Evolutionary conservation across 2,113 vertebrate genomes (phyloP).

Genomic region (Nanorana parkeri): DNA sequence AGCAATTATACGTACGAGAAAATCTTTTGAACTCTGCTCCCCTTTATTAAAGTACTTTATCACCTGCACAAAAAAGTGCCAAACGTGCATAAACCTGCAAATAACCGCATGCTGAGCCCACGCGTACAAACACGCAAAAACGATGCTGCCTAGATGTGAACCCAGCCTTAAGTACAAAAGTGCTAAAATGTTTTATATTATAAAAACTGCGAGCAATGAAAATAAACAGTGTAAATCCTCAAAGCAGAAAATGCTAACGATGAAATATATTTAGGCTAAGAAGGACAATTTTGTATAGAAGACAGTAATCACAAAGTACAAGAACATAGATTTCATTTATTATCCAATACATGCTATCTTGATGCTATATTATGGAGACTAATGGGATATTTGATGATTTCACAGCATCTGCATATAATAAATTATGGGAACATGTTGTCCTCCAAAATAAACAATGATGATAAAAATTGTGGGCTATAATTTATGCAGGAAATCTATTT

Average conservation of each 20-base stretch:
- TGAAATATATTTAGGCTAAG: background rate
- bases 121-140: too few relatives aligned
- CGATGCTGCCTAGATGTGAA: too few relatives aligned
- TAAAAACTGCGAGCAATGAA: background rate
- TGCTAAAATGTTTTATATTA: background rate
- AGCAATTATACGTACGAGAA: too few relatives aligned
- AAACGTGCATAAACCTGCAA: too few relatives aligned
- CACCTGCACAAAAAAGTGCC: too few relatives aligned
- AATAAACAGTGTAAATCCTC: background rate
- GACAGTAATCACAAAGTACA: conserved; percentile 16
- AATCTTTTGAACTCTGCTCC: too few relatives aligned
- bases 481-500: background rate
- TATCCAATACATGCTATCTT: conserved; percentile 18
- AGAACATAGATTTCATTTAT: conserved; percentile 16
- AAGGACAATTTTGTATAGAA: background rate
- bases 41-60: too few relatives aligned
- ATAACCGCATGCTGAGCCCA: too few relatives aligned
- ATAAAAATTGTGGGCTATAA: background rate
- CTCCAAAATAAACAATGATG: conserved; percentile 4
- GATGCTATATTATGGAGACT: conserved; percentile 23
- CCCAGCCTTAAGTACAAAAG: too few relatives aligned
- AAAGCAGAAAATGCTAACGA: background rate
- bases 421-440: conserved; percentile 28
- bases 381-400: conserved; percentile 31
- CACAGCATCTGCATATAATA: conserved; percentile 14